Conservation (phyloP, 2,888 invertebrate genomes). For the Drosophila robusta region DNA sequence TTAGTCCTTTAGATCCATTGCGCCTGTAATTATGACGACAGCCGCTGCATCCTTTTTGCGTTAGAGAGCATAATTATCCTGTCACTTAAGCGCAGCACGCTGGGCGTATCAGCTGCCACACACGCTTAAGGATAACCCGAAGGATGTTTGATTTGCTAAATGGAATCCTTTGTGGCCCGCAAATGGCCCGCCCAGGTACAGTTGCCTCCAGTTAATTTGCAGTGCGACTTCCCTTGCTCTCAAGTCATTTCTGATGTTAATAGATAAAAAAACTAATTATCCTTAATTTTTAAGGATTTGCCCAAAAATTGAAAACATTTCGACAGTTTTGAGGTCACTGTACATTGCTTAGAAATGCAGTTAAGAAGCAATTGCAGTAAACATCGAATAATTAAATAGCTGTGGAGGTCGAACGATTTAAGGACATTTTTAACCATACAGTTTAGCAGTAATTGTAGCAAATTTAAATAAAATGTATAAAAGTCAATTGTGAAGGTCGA, state of each 20-base stretch:
- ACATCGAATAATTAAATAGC: not conserved
- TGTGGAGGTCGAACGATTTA: no score
- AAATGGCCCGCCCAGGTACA: constrained; percentile 4
- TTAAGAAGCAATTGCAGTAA: not conserved
- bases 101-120: constrained; percentile 46
- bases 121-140: constrained; percentile 72
- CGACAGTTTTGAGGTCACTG: constrained; percentile 3
- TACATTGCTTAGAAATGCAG: not conserved
- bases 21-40: constrained; percentile 52
- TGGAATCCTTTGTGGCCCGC: not conserved
- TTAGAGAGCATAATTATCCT: constrained; percentile 41
- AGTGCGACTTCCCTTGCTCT: not conserved
- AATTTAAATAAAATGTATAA: no score
- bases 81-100: constrained; percentile 8
- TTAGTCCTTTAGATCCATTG: constrained; percentile 14
- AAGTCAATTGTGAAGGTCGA: no score
- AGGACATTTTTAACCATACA: no score
- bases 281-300: not conserved
- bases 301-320: not conserved
- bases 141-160: constrained; percentile 79
- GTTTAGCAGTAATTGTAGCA: no score
- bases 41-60: constrained; percentile 34
- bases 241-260: no score
- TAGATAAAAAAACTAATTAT: no score
- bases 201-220: not conserved